Percentiles rank a stretch among this genome's conserved stretches.
These are phyloP conservation scores for Hylia prasina DNA, from an alignment of 2,113 vertebrate species.

Conservation along the genomic window DNA sequence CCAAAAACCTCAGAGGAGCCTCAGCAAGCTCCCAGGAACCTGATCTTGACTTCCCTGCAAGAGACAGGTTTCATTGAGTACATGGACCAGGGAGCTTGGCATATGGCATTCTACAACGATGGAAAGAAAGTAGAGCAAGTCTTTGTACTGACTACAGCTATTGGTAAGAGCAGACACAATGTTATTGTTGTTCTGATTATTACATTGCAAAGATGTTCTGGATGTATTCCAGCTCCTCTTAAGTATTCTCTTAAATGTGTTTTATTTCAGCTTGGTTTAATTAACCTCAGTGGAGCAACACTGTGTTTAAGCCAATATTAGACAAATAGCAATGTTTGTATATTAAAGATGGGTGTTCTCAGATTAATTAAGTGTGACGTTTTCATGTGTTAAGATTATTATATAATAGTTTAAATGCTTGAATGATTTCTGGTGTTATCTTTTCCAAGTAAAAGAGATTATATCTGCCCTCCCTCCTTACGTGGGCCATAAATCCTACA, in stretches of 20 bases:
- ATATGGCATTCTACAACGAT: slow-evolving; percentile 95
- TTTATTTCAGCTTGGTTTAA: background rate
- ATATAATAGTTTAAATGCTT: background rate
- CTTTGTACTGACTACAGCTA: slow-evolving; percentile 87
- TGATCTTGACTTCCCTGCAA: slow-evolving; percentile 88
- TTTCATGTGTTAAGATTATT: background rate
- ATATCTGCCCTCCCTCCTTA: background rate
- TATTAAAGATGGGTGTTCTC: background rate
- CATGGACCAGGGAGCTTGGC: slow-evolving; percentile 96
- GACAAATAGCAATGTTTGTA: background rate
- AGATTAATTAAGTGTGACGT: background rate
- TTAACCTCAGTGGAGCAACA: background rate
- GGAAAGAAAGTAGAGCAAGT: slow-evolving; percentile 94
- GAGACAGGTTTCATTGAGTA: slow-evolving; percentile 97
- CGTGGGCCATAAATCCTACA: background rate
- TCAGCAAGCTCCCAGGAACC: slow-evolving; percentile 80
- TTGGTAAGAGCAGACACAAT: slow-evolving; percentile 78
- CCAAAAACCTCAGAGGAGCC: slow-evolving; percentile 78
- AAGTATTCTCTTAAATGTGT: background rate
- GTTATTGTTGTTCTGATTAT: background rate
- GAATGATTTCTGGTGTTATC: background rate
- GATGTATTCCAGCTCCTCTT: background rate
- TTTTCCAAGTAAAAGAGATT: background rate
- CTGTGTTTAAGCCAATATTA: background rate
- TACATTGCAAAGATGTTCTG: background rate